phyloP scores from a whole-genome alignment of 1,140 invertebrate species.

The Drosophila parabipectinata region DNA sequence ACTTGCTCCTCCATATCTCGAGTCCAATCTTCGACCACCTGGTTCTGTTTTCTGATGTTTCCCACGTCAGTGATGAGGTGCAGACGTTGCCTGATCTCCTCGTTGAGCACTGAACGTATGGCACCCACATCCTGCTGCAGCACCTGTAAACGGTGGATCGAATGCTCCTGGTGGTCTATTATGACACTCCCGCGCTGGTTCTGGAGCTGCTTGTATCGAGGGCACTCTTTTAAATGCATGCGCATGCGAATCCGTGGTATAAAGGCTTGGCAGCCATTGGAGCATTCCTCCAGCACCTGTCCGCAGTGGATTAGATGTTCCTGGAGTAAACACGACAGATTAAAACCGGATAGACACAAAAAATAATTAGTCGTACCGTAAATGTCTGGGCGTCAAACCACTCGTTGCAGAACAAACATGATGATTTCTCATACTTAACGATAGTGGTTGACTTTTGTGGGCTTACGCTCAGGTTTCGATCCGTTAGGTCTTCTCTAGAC shows the following conservation, averaged over 20 bases:
- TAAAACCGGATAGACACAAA: not conserved
- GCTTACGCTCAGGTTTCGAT: conserved; percentile 10
- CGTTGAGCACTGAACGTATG: conserved; percentile 78
- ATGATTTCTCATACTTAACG: conserved; percentile 83
- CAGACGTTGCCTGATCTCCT: conserved; percentile 78
- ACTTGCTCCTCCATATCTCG: conserved; percentile 67
- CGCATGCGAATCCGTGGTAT: conserved; percentile 86
- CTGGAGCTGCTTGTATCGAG: conserved; percentile 63
- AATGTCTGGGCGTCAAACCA: conserved; percentile 86
- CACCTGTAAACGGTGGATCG: conserved; percentile 67
- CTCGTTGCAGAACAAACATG: conserved; percentile 88
- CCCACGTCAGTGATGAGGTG: conserved; percentile 83
- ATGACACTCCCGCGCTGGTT: conserved; percentile 50
- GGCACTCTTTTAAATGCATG: conserved; percentile 86
- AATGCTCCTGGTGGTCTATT: conserved; percentile 63
- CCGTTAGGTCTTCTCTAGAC: conserved; percentile 8
- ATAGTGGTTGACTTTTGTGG: conserved; percentile 69
- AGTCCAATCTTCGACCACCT: conserved; percentile 81
- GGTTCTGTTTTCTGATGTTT: conserved; percentile 79
- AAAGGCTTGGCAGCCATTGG: conserved; percentile 88
- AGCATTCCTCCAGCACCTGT: conserved; percentile 88
- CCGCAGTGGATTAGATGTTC: conserved; percentile 88
- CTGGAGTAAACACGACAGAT: conserved; percentile 55
- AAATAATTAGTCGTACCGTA: conserved; percentile 78
- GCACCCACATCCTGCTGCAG: conserved; percentile 75